These are phyloP conservation scores for Bombus consobrinus DNA, from an alignment of 1,140 invertebrate species.

Conservation along the genomic window DNA sequence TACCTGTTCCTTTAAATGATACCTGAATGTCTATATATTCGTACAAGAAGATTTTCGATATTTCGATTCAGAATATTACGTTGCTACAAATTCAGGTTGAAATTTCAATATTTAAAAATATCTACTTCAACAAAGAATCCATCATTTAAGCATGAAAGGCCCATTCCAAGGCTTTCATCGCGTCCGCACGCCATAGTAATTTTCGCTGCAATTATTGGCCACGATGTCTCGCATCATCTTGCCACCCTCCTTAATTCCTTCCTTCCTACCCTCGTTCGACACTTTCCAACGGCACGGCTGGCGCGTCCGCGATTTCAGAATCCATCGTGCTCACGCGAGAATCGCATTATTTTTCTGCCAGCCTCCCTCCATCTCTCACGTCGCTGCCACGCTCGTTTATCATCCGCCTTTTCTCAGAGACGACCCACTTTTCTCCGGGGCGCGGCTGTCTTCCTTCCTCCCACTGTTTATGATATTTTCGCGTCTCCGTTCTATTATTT, in stretches of 20 bases:
- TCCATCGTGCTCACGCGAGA: slow-evolving; percentile 61
- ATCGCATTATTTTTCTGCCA: slow-evolving; percentile 64
- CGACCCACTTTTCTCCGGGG: slow-evolving; percentile 58
- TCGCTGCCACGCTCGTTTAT: slow-evolving; percentile 55
- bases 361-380: slow-evolving; percentile 27
- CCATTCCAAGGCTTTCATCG: not conserved
- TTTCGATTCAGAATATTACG: not conserved
- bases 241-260: slow-evolving; percentile 6
- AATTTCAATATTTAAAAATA: not conserved
- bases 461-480: not conserved
- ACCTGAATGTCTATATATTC: no score
- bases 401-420: slow-evolving; percentile 44
- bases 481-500: slow-evolving; percentile 56
- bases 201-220: not conserved
- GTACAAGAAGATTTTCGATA: no score
- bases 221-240: slow-evolving; percentile 4
- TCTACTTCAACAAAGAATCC: not conserved
- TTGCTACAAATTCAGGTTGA: not conserved
- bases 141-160: not conserved
- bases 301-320: slow-evolving; percentile 35
- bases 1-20: no score
- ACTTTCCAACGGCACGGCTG: slow-evolving; percentile 3
- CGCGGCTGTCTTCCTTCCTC: slow-evolving; percentile 14
- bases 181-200: not conserved
- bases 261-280: slow-evolving; percentile 12